phyloP scores from a whole-genome alignment of 2,888 invertebrate species.

The Willowsia nigromaculata region DNA sequence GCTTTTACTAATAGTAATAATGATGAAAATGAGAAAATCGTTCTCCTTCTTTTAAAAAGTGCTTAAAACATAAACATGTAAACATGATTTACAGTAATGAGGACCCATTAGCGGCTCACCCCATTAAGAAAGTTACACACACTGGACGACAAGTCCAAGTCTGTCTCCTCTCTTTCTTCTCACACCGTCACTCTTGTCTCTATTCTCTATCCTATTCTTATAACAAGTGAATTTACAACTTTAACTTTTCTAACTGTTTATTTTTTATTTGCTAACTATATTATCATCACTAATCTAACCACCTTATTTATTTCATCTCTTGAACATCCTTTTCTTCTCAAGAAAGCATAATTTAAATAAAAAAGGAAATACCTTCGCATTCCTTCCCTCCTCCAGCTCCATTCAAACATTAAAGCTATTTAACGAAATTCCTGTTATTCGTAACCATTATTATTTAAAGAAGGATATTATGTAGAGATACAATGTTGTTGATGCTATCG shows the following conservation, averaged over 20 bases:
- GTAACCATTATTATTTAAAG: neutral
- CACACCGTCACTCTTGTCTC: neutral
- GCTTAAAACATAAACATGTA: conserved; percentile 64
- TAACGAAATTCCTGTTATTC: neutral
- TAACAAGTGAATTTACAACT: neutral
- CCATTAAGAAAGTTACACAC: conserved; percentile 26
- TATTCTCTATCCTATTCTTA: neutral
- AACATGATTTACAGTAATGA: conserved; percentile 67
- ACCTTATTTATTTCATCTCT: neutral
- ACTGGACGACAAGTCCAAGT: conserved; percentile 3
- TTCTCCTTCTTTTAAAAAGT: conserved; percentile 13
- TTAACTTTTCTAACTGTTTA: neutral
- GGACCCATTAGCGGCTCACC: conserved; percentile 56
- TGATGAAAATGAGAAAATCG: neutral
- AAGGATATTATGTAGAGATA: neutral
- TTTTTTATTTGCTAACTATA: conserved; percentile 7
- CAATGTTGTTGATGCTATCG: neutral
- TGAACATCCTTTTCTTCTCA: too few species aligned
- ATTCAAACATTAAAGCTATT: neutral
- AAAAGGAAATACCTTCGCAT: neutral
- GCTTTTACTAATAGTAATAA: conserved; percentile 6
- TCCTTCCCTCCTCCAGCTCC: neutral
- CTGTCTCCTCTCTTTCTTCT: conserved; percentile 11
- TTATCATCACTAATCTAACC: conserved; percentile 25
- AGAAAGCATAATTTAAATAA: neutral